phyloP scores from a whole-genome alignment of 2,797 vertebrate genomes.

The Acrossocheilus fasciatus region DNA sequence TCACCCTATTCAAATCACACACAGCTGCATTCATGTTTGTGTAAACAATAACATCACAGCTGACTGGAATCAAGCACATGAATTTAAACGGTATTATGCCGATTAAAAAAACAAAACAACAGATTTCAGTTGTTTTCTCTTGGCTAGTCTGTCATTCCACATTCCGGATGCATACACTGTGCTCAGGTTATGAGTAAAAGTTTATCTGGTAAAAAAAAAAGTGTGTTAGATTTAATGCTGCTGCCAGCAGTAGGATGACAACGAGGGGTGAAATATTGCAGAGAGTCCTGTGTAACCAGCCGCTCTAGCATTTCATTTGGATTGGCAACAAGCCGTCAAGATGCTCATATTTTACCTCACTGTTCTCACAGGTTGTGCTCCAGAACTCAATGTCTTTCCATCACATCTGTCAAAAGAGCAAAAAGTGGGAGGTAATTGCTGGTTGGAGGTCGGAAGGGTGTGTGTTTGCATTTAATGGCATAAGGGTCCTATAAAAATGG shows the following conservation, averaged over 20 bases:
- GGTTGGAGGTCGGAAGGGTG: not conserved
- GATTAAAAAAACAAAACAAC: slow-evolving; percentile 6
- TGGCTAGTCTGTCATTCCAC: slow-evolving; percentile 3
- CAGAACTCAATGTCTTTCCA: slow-evolving; percentile 66
- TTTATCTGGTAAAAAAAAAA: slow-evolving; percentile 73
- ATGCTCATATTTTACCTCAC: slow-evolving; percentile 72
- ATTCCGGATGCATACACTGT: slow-evolving; percentile 18
- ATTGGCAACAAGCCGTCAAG: slow-evolving; percentile 66
- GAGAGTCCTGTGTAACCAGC: slow-evolving; percentile 60
- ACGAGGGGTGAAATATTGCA: slow-evolving; percentile 68
- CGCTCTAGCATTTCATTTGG: slow-evolving; percentile 72
- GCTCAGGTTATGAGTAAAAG: slow-evolving; percentile 67
- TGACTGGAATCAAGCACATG: slow-evolving; percentile 37
- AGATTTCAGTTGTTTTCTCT: slow-evolving; percentile 37
- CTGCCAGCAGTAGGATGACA: slow-evolving; percentile 68
- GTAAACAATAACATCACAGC: slow-evolving; percentile 49
- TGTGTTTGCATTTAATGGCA: slow-evolving; percentile 23
- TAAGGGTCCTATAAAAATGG: not conserved
- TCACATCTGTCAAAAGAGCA: slow-evolving; percentile 68
- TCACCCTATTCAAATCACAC: slow-evolving; percentile 33
- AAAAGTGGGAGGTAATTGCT: slow-evolving; percentile 63
- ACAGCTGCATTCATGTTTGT: slow-evolving; percentile 19
- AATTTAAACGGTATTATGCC: slow-evolving; percentile 50
- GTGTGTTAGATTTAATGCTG: slow-evolving; percentile 71
- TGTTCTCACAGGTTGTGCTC: slow-evolving; percentile 61